Percentiles rank a stretch among this genome's conserved stretches.
Evolutionary conservation across 2,113 vertebrate species (phyloP).

Genomic region (Dolichotis patagonum): DNA sequence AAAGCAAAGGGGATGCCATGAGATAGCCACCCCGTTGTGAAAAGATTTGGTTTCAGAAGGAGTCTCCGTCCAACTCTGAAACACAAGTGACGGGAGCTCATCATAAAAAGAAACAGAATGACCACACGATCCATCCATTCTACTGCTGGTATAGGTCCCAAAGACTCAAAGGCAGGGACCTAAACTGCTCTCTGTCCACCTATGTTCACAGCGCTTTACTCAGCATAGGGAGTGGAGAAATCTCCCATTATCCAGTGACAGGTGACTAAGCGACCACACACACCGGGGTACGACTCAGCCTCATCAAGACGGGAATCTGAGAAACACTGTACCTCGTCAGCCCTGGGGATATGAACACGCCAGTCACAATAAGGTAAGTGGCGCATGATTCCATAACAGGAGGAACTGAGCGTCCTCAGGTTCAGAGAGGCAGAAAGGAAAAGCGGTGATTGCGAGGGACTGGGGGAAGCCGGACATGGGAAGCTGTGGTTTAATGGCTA

Average conservation of each 20-base stretch:
- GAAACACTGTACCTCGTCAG: rapidly evolving
- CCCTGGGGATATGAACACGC: too few relatives aligned
- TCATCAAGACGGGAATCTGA: too few relatives aligned
- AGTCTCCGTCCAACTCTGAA: background rate
- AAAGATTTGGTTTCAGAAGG: background rate
- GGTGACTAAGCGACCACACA: background rate
- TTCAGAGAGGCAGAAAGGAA: background rate
- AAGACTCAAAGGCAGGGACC: background rate
- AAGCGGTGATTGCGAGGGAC: rapidly evolving
- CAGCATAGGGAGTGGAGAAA: background rate
- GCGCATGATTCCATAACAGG: background rate
- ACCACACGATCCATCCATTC: background rate
- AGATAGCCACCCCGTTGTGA: background rate
- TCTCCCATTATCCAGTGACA: rapidly evolving
- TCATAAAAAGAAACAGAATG: background rate
- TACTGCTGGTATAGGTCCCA: too few relatives aligned
- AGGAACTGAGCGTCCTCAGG: too few relatives aligned
- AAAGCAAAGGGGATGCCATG: background rate
- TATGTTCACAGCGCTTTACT: too few relatives aligned
- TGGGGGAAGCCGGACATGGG: background rate
- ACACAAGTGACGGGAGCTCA: background rate
- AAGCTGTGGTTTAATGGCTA: rapidly evolving
- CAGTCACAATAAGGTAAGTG: too few relatives aligned
- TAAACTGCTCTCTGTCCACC: background rate
- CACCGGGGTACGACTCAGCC: background rate